Conservation (phyloP, 2,797 vertebrate genomes). For the Platyrinchus mystaceus region DNA sequence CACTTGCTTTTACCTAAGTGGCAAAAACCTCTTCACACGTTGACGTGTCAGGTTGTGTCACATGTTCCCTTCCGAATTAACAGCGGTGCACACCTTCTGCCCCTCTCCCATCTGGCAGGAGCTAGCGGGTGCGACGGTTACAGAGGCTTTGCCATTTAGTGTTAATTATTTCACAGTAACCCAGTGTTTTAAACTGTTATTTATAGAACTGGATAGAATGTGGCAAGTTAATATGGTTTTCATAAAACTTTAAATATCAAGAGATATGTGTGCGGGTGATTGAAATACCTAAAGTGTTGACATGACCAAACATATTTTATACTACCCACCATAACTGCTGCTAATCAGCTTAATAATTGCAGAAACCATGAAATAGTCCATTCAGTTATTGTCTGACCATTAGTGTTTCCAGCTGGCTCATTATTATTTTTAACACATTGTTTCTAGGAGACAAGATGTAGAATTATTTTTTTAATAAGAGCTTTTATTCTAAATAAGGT, state of each 20-base stretch:
- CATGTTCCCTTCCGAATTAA: not conserved
- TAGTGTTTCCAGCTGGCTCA: not conserved
- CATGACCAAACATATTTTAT: not conserved
- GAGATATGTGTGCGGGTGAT: not conserved
- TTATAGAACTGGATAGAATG: not conserved
- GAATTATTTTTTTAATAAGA: not conserved
- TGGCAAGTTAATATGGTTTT: not conserved
- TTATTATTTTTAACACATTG: not conserved
- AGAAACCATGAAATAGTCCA: not conserved
- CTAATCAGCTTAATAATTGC: not conserved
- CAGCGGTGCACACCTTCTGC: not conserved
- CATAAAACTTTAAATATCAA: not conserved
- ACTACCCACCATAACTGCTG: not conserved
- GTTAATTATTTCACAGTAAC: not conserved
- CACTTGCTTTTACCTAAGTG: not conserved
- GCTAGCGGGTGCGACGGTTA: fast-evolving
- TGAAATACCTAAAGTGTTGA: not conserved
- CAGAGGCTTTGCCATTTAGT: not conserved
- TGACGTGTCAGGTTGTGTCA: not conserved
- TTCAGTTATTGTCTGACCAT: not conserved
- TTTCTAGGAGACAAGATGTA: not conserved
- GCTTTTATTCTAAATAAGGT: not conserved
- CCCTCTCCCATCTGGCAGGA: not conserved
- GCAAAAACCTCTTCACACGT: not conserved
- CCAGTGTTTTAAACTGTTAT: not conserved